A percentile compares a stretch with the other conserved stretches of the same genome.
Evolutionary conservation across 2,113 vertebrate species (phyloP).

Genomic region (Calypte anna): DNA sequence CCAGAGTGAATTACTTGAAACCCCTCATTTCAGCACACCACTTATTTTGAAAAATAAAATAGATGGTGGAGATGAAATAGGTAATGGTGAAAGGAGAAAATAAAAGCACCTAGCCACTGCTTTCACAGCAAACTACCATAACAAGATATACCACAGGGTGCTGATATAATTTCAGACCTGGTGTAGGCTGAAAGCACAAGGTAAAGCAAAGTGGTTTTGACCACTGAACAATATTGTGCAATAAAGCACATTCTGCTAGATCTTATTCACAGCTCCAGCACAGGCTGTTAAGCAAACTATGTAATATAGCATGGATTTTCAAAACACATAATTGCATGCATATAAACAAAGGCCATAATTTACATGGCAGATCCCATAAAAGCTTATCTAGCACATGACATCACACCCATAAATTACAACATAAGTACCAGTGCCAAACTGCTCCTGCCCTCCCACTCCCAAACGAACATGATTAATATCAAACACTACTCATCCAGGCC

Average conservation of each 20-base stretch:
- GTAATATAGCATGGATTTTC: constrained; percentile 1
- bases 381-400: constrained; percentile 34
- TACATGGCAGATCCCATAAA: constrained; percentile 38
- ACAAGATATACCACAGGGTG: fast-evolving
- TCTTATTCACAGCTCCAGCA: constrained; percentile 37
- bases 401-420: constrained; percentile 54
- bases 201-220: not conserved
- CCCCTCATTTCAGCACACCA: not conserved
- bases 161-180: not conserved
- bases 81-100: not conserved
- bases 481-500: not conserved
- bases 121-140: not conserved
- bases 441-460: not conserved
- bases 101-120: not conserved
- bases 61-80: not conserved
- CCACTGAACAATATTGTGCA: constrained; percentile 25
- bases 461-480: not conserved
- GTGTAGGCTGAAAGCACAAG: not conserved
- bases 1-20: fast-evolving
- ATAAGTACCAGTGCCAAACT: not conserved
- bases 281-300: constrained; percentile 29
- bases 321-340: constrained; percentile 62
- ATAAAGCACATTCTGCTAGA: constrained; percentile 38
- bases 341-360: constrained; percentile 62
- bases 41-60: not conserved